These are phyloP conservation scores for Condylostylus longicornis DNA, from an alignment of 1,140 invertebrate species.

Conservation along the genomic window DNA sequence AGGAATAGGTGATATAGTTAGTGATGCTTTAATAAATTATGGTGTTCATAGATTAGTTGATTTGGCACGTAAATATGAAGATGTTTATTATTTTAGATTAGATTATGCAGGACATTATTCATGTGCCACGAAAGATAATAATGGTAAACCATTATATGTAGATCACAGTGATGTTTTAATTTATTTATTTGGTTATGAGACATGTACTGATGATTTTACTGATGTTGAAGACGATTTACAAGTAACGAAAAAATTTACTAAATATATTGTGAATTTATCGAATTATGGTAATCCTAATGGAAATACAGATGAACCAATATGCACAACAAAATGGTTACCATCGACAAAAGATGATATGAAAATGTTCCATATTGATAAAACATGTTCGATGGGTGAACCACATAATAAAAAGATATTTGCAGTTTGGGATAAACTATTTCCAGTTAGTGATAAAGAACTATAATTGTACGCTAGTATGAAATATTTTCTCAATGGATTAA, in stretches of 20 bases:
- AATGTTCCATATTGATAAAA: neutral
- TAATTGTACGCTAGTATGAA: too few relatives aligned
- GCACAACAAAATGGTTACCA: conserved; percentile 7
- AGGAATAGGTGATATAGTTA: conserved; percentile 20
- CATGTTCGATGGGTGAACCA: neutral
- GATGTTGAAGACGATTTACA: conserved; percentile 24
- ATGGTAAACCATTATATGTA: neutral
- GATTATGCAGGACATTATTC: too few relatives aligned
- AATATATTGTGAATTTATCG: conserved; percentile 14
- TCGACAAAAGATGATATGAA: neutral
- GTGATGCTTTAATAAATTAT: conserved; percentile 29
- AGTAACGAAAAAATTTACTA: neutral
- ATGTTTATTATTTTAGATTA: too few relatives aligned
- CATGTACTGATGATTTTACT: conserved; percentile 26
- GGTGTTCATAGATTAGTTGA: neutral
- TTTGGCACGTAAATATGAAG: neutral
- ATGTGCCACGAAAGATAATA: too few relatives aligned
- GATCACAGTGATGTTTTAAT: conserved; percentile 16
- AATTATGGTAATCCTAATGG: conserved; percentile 30
- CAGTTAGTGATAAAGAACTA: too few relatives aligned
- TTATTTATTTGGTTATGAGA: conserved; percentile 35
- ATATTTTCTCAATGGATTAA: too few relatives aligned
- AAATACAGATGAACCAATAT: conserved; percentile 29
- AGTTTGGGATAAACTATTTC: neutral
- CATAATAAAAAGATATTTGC: neutral